Base-by-base conservation (phyloP, 2,113 vertebrate species). In the Corapipo altera region DNA sequence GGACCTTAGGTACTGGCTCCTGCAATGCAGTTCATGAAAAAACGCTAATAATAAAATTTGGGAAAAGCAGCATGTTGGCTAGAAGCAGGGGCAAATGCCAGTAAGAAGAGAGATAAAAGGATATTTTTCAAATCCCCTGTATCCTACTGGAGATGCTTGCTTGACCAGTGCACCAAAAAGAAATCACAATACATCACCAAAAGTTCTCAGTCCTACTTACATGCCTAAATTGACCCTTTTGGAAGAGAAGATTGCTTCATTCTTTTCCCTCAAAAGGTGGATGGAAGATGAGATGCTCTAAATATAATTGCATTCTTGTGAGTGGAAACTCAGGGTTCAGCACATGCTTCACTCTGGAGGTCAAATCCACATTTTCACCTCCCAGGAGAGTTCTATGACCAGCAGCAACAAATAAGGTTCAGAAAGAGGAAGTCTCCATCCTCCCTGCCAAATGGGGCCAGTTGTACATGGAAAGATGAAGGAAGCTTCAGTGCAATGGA, bases 161-260 rank as follows among this genome's bases (percentile, higher is more conserved):
- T 43, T 91, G 43, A 70, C 33, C 7, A 49, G 9, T 27, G 4
- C 16, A 59, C 14, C 48, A 52, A 43, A 54, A 84, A 75, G 17
- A 69, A 32, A 52, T 33, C n/a, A n/a, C 0, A 0, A 19, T 14
- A 30, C 3, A 24, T 32, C 0, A 0, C 26, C 1, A 1, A 74
- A 86, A 84, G 23, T 18, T 28, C 70, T 86, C 23, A 51, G 49
- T 8, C 18, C 9, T 64, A 44, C 22, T 72, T 26, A 61, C 14
- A 15, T 32, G 27, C 22, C 33, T 54, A 30, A 74, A 74, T 39
- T 71, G 2, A 12, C 9, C 11, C 22, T 64, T 59, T 67, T 39
- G 32, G n/a, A 18, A 79, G 48, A 69, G 33, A 66, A 20, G 11
- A 65, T n/a, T 15, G 5, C 21, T 86, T 59, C 57, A 64, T 65